Evolutionary conservation across 2,797 vertebrate genomes (phyloP).

Genomic region (Semotilus atromaculatus): DNA sequence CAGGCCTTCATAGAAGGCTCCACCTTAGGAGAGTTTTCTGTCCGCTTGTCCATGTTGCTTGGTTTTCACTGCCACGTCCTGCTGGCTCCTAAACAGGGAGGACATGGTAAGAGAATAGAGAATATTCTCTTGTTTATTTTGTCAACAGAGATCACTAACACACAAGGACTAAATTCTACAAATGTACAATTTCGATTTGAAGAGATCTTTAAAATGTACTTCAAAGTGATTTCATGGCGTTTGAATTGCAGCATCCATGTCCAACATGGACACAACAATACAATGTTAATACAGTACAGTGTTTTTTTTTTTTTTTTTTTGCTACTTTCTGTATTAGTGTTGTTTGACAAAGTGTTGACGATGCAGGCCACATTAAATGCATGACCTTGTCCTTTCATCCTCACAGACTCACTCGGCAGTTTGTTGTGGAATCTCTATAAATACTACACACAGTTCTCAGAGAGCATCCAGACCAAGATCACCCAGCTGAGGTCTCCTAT

Average conservation of each 20-base stretch:
- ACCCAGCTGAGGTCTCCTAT: slow-evolving; percentile 87
- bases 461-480: slow-evolving; percentile 82
- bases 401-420: slow-evolving; percentile 84
- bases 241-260: neutral
- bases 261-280: neutral
- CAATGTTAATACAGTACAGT: neutral
- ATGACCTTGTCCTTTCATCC: slow-evolving; percentile 16
- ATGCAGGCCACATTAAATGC: neutral
- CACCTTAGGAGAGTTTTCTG: slow-evolving; percentile 87
- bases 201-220: neutral
- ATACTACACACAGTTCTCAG: slow-evolving; percentile 93
- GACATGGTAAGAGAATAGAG: slow-evolving; percentile 77
- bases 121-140: neutral
- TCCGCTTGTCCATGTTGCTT: slow-evolving; percentile 86
- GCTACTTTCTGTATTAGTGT: neutral
- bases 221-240: neutral
- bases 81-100: slow-evolving; percentile 80
- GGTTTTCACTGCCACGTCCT: slow-evolving; percentile 95
- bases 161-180: neutral
- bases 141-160: neutral
- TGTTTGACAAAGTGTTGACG: neutral
- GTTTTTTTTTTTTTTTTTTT: neutral
- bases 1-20: slow-evolving; percentile 94
- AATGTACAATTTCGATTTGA: neutral
- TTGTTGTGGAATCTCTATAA: slow-evolving; percentile 94